These are phyloP conservation scores for Muntiacus muntjak DNA, from an alignment of 2,113 vertebrate species.

Conservation along the genomic window DNA sequence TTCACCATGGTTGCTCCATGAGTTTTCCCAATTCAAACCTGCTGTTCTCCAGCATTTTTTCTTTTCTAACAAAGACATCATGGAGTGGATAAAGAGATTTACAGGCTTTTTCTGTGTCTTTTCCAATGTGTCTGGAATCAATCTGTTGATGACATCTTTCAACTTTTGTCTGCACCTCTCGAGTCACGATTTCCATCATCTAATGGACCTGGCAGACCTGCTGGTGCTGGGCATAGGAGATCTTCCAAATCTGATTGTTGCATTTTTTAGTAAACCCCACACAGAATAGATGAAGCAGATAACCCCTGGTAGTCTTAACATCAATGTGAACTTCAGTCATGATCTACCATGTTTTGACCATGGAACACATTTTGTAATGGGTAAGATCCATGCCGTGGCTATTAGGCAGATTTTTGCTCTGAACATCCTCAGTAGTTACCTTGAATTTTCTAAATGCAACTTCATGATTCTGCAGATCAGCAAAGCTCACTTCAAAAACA, in stretches of 20 bases:
- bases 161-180: neutral
- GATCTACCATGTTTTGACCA: neutral
- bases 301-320: neutral
- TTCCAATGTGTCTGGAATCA: neutral
- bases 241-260: neutral
- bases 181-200: neutral
- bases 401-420: neutral
- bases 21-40: neutral
- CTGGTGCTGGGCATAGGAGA: neutral
- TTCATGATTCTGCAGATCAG: neutral
- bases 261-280: neutral
- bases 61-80: neutral
- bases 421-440: neutral
- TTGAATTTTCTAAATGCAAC: neutral
- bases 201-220: neutral
- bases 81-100: neutral
- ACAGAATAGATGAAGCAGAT: neutral
- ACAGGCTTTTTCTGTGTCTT: neutral
- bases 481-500: neutral
- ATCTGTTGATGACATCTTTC: neutral
- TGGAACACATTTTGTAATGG: neutral
- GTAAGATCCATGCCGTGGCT: neutral
- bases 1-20: neutral
- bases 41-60: neutral
- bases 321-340: neutral